These are phyloP conservation scores for Timandra comae DNA, from an alignment of 2,888 invertebrate genomes.

Conservation along the genomic window DNA sequence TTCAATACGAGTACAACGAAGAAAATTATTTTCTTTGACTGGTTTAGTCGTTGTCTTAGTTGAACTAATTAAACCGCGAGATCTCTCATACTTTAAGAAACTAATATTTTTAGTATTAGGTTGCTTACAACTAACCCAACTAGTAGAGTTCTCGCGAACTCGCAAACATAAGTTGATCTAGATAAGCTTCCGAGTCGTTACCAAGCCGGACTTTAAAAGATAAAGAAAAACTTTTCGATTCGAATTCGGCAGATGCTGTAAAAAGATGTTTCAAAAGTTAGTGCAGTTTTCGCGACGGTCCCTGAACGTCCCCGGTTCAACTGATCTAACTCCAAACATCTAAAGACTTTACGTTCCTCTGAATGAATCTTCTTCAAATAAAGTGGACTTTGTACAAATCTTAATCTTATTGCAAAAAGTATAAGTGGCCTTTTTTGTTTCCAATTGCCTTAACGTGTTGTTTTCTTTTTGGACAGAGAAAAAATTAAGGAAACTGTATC, in stretches of 20 bases:
- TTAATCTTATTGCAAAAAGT: conserved; percentile 4
- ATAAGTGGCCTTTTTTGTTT: background rate
- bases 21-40: too few species aligned
- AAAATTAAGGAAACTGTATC: too few species aligned
- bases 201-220: conserved; percentile 46
- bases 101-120: too few species aligned
- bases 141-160: conserved; percentile 5
- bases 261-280: conserved; percentile 44
- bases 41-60: too few species aligned
- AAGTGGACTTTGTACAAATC: conserved; percentile 3
- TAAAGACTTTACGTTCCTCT: conserved; percentile 30
- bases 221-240: conserved; percentile 59
- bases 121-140: too few species aligned
- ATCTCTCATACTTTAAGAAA: too few species aligned
- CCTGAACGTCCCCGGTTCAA: conserved; percentile 24
- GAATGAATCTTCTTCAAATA: conserved; percentile 26
- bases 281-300: conserved; percentile 34
- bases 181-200: conserved; percentile 46
- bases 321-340: conserved; percentile 33
- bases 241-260: conserved; percentile 55
- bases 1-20: too few species aligned
- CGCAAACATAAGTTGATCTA: conserved; percentile 17
- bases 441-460: too few species aligned
- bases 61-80: too few species aligned
- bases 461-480: too few species aligned